Base-by-base conservation (phyloP, 2,113 vertebrate genomes). In the Corapipo altera region DNA sequence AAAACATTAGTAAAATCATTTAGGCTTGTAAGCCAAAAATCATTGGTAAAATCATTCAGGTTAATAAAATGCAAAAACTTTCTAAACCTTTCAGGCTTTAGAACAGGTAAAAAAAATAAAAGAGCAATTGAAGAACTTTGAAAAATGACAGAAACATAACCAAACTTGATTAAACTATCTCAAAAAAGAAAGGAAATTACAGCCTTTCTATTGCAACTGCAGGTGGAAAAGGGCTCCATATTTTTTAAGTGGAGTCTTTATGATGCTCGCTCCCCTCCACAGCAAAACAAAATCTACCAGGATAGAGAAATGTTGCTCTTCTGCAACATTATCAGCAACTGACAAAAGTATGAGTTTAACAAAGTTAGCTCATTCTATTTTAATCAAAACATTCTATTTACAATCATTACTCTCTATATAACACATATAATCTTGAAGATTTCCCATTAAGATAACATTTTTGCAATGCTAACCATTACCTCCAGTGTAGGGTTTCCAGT, bases 401-500 rank as follows among this genome's bases (percentile, higher is more conserved):
- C n/a, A 94, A 81, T 69, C 20, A 74, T 51, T 86, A 73, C 51
- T 65, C 6, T 62, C 41, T 83, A 66, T 77, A 33, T 35, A 80
- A 67, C 23, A 59, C 52, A 21, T 4, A 64, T 62, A 43, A 85
- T 87, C 95, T 86, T 57, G 39, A 95, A 95, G 52, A 66, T 72
- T 74, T 93, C 51, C 91, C 59, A 32, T 54, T 54, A 80, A 5
- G 8, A 71, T 71, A 91, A 85, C 54, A 74, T 44, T 81, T 95
- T 88, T 92, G 70, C 81, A 54, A 85, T 78, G 37, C 75, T 94
- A 97, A 97, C 80, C 89, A 69, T 97, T 98, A 99, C 99, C 99
- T 98, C 99, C 99, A 96, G 99, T 99, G 98, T 99, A 99, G 91
- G 99, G 99, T 96, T 99, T 99, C 99, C 99, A 99, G 98, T 99